Base-by-base conservation (phyloP, 2,113 vertebrate species). In the Formicarius rufipectus region DNA sequence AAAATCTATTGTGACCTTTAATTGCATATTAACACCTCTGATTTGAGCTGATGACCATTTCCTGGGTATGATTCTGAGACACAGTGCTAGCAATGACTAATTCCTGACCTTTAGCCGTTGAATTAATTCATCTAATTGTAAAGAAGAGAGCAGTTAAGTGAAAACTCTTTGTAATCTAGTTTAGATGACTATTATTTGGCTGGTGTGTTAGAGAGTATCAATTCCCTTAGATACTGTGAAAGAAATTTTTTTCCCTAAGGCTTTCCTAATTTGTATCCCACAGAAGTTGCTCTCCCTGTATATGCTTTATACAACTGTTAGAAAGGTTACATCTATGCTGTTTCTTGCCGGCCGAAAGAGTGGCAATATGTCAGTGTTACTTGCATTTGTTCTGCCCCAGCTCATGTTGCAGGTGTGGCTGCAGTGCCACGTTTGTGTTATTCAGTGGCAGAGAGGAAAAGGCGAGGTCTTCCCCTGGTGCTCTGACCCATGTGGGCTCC, bases 61-160 rank as follows among this genome's bases (percentile, higher is more conserved):
- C 87, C 92, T 30, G 12, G 50, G n/a, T 90, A 47, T 50, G 14
- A 27, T 96, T 79, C 75, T 66, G 87, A 77, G 82, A 67, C 53
- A 76, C 55, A 72, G 31, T 27, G 27, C 42, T 90, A 81, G 64
- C 80, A 69, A 55, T 82, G 93, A 96, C 62, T 89, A 90, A 93
- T 93, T 95, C 79, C 75, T 95, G 91, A 95, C 92, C 93, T 96
- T 97, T 95, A 96, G 52, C 75, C 72, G 81, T 71, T 85, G 72
- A 91, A 96, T 95, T 95, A 95, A 81, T 85, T 91, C 81, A 28
- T 80, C 39, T 84, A 96, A 96, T 85, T 93, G 63, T 60, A 91
- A 94, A 63, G 67, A 59, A 93, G 64, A 82, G 19, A 73, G 47
- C 47, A 77, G 53, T 90, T 80, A 76, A 90, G 53, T 47, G 24